These are phyloP conservation scores for Protophormia terraenovae DNA, from an alignment of 2,888 invertebrate species.

Conservation along the genomic window DNA sequence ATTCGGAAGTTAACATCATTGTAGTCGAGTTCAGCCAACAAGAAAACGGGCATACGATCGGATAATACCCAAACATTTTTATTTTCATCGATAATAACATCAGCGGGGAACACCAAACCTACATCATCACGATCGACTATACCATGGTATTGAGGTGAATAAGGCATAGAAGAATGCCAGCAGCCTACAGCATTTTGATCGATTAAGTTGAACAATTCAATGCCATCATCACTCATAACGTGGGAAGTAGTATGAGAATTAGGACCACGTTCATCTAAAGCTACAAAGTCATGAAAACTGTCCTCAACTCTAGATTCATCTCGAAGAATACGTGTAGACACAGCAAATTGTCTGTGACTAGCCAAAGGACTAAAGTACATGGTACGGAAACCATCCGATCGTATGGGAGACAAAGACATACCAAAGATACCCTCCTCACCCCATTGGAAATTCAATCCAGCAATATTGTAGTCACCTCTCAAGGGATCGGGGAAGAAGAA, in stretches of 20 bases:
- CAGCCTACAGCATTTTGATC: constrained; percentile 92
- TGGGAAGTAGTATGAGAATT: constrained; percentile 88
- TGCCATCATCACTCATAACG: constrained; percentile 88
- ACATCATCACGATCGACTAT: constrained; percentile 89
- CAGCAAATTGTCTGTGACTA: constrained; percentile 89
- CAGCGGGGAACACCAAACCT: constrained; percentile 89
- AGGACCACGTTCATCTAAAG: constrained; percentile 84
- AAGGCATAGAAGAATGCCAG: constrained; percentile 88
- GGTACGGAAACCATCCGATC: constrained; percentile 86
- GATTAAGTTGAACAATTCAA: constrained; percentile 89
- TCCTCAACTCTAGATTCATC: constrained; percentile 86
- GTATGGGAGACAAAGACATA: constrained; percentile 86
- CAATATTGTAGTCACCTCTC: constrained; percentile 89
- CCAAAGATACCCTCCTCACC: constrained; percentile 91
- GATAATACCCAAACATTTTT: constrained; percentile 91
- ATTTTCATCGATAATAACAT: constrained; percentile 88
- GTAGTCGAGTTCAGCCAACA: constrained; percentile 87
- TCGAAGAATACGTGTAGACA: constrained; percentile 88
- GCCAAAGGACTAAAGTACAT: constrained; percentile 91
- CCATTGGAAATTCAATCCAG: constrained; percentile 93
- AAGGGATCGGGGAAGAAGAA: constrained; percentile 92
- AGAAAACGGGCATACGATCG: constrained; percentile 91
- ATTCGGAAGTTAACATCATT: constrained; percentile 90
- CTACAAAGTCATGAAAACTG: constrained; percentile 87
- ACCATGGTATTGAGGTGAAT: constrained; percentile 85